phyloP scores from a whole-genome alignment of 2,113 vertebrate genomes.

The Zeus faber region DNA sequence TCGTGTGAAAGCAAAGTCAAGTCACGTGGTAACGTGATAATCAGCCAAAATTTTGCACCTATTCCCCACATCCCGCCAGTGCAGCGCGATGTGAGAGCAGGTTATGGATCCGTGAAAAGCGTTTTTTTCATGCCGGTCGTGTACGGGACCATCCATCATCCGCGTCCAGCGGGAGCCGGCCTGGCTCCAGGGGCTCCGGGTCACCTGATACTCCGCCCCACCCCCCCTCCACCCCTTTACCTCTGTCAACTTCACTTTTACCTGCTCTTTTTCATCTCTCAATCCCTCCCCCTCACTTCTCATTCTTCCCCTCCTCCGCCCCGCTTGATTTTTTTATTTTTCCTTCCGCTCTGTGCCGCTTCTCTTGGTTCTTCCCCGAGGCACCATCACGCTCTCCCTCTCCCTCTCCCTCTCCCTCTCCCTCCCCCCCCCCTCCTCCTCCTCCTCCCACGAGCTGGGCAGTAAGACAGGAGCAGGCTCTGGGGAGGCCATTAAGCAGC shows the following conservation, averaged over 20 bases:
- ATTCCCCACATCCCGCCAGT: too few relatives aligned
- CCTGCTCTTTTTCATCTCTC: slow-evolving; percentile 9
- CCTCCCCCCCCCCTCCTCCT: slow-evolving; percentile 18
- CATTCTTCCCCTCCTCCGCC: slow-evolving; percentile 4
- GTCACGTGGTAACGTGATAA: too few relatives aligned
- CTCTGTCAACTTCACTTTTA: slow-evolving; percentile 10
- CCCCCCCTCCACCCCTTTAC: slow-evolving; percentile 8
- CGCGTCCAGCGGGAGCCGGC: slow-evolving; percentile 31
- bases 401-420: slow-evolving; percentile 5
- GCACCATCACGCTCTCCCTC: slow-evolving; percentile 12
- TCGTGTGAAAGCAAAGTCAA: too few relatives aligned
- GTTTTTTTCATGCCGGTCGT: background rate
- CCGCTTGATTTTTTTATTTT: too few relatives aligned
- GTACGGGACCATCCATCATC: slow-evolving; percentile 45
- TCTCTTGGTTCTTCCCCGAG: background rate
- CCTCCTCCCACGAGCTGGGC: slow-evolving; percentile 47
- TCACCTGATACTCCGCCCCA: slow-evolving; percentile 34
- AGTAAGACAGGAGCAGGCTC: slow-evolving; percentile 59
- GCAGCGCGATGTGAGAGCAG: too few relatives aligned
- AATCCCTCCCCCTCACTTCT: background rate
- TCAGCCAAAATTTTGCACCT: too few relatives aligned
- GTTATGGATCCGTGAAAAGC: too few relatives aligned
- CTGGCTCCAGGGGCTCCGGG: slow-evolving; percentile 39
- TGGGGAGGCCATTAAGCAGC: slow-evolving; percentile 63
- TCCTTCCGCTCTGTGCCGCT: too few relatives aligned